Percentiles rank a stretch among this genome's conserved stretches.
phyloP scores from a whole-genome alignment of 2,113 vertebrate genomes.

The Glareola pratincola region DNA sequence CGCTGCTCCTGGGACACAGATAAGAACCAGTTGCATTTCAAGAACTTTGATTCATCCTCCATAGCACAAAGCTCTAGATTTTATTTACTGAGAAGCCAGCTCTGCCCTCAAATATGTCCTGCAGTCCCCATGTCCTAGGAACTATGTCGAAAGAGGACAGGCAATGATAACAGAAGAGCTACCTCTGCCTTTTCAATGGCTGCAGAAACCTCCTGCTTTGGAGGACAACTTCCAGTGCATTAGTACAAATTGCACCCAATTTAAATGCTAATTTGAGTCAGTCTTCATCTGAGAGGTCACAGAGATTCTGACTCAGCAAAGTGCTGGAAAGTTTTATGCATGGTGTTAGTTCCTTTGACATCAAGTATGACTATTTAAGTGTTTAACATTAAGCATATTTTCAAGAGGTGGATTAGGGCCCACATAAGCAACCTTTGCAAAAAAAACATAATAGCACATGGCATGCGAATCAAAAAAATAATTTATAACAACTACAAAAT shows the following conservation, averaged over 20 bases:
- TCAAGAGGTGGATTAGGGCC: background rate
- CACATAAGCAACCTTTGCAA: background rate
- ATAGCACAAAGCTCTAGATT: background rate
- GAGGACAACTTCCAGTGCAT: constrained; percentile 46
- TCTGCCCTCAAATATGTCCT: background rate
- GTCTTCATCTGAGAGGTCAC: constrained; percentile 50
- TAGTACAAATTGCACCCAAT: constrained; percentile 48
- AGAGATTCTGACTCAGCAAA: constrained; percentile 52
- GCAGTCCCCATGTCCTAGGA: background rate
- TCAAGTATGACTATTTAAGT: constrained; percentile 20
- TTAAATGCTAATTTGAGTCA: constrained; percentile 62
- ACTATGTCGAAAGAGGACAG: background rate
- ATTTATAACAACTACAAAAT: background rate
- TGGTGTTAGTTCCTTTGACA: constrained; percentile 1
- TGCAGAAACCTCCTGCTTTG: constrained; percentile 25
- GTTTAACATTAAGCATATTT: constrained; percentile 13
- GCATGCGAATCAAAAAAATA: background rate
- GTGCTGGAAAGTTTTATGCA: constrained; percentile 29
- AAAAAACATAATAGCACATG: background rate
- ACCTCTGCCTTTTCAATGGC: background rate
- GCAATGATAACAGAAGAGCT: background rate
- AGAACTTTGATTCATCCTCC: background rate
- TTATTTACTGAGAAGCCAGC: background rate
- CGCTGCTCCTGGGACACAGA: constrained; percentile 58
- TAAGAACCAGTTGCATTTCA: background rate